Evolutionary conservation across 2,888 invertebrate genomes (phyloP), one percentile per base, ranked within the genome.

Genomic region (Ganaspis brasiliensis): DNA sequence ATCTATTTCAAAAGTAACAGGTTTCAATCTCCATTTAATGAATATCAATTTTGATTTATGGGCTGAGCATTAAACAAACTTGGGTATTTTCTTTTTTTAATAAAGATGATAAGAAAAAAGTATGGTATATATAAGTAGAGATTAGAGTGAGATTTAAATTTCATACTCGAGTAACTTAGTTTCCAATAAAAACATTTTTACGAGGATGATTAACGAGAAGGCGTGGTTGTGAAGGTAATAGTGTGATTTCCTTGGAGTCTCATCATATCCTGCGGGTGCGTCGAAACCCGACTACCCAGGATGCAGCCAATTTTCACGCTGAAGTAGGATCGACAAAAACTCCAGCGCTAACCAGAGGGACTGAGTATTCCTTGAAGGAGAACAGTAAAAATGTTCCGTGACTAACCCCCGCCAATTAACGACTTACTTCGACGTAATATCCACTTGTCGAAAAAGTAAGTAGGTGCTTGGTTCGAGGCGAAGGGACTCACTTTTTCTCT

Each of bases 271-370:
- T n/a, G 57, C 21, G 72, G 21, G 55, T 40, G 55, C 56, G 37
- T 72, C 37, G 37, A 37, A 57, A 56, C 59, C 49, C 45, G 63
- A 63, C 63, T 74, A 63, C 55, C 70, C 85, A 83, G 85, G 82
- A 86, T 82, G 81, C 81, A 74, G 81, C 79, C 83, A 83, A 86
- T 86, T 82, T 84, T 85, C 81, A 81, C 84, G 80, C 82, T 79
- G 80, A 79, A 80, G 74, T 78, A 80, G 77, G 77, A 78, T 80
- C 77, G 83, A 75, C 81, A 81, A 82, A 82, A 82, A 79, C 56
- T 21, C 45, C 73, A 72, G 74, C 73, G 73, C 77, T 81, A 80
- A 80, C 77, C 80, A 78, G 80, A 77, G 77, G 73, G 67, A 16
- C 76, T 77, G 77, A 77, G 73, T 80, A 82, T 82, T 82, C 82